Base-by-base conservation (phyloP, 2,797 vertebrate species). In the Melanotaenia nigrans region DNA sequence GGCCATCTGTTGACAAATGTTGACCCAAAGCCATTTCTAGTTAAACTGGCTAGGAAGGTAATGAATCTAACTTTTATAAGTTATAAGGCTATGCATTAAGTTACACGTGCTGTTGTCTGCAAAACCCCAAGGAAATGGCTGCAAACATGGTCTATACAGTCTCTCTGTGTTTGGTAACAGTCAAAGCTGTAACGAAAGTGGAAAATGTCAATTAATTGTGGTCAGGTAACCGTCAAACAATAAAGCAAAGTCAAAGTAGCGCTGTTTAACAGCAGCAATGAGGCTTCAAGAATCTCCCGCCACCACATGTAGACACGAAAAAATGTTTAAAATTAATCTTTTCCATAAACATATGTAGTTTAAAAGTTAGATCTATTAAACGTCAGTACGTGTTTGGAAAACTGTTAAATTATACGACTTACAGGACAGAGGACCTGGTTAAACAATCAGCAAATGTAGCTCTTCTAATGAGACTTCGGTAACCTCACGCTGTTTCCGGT, bases 401-500 rank as follows among this genome's bases (percentile, higher is more conserved):
- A 1, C 5, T 0, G 13, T 1, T 1, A 47, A 13, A 65, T 18
- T 0, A 0, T 13, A 1, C 2, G 1, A 30, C n/a, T 61, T 3
- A 49, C 30, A 30, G 2, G 4, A 40, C 0, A 25, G 10, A 51
- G 1, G 0, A 54, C 24, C 1, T 0, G 10, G 2, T 3, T 47
- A 0, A 33, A 81, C 79, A 86, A 87, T 89, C 42, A 87, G 89
- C 72, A 47, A 68, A 20, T 36, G 25, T 3, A 13, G 5, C 12
- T 18, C 64, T 75, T 45, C 38, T 0, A 18, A 14, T 1, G 2
- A 13, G n/a, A 63, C 30, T 78, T 57, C 8, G 1, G n/a, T 83
- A 89, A 90, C 89, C 85, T 75, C 86, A 87, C 85, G 78, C 59
- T 82, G 40, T 5, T 85, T 93, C 91, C 90, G 83, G 87, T 93